A percentile compares a stretch with the other conserved stretches of the same genome.
These are phyloP conservation scores for Malthinus flaveolus DNA, from an alignment of 2,888 invertebrate genomes.

Conservation along the genomic window DNA sequence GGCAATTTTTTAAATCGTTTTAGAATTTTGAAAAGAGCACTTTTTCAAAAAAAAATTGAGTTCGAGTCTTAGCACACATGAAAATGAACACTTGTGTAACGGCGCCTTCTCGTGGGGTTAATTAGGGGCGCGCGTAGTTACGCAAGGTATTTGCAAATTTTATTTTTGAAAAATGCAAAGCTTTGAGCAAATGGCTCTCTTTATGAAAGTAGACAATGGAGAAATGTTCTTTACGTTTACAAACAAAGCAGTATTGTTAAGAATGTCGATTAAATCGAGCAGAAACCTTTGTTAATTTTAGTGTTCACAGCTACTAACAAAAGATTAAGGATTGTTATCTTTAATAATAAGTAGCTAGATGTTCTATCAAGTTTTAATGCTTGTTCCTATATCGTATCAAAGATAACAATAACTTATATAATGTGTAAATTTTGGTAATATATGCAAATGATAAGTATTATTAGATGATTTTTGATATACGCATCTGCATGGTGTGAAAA, in stretches of 20 bases:
- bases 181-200: constrained; percentile 17
- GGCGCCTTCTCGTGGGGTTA: too few relatives aligned
- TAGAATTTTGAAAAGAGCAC: too few relatives aligned
- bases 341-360: constrained; percentile 21
- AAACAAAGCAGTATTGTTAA: constrained; percentile 23
- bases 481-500: not conserved
- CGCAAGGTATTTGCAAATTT: not conserved
- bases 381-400: constrained; percentile 6
- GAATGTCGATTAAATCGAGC: constrained; percentile 26
- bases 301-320: constrained; percentile 28
- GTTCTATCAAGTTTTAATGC: constrained; percentile 16
- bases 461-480: not conserved
- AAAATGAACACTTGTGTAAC: too few relatives aligned
- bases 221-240: constrained; percentile 26
- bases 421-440: not conserved
- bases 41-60: too few relatives aligned
- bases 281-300: constrained; percentile 28
- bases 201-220: constrained; percentile 22
- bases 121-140: too few relatives aligned
- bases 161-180: constrained; percentile 17
- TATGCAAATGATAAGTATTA: not conserved
- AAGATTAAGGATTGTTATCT: constrained; percentile 25
- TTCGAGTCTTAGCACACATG: too few relatives aligned
- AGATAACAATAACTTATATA: constrained; percentile 6
- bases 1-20: too few relatives aligned